Base-by-base conservation (phyloP, 2,888 invertebrate genomes). In the Strigamia crassipes region DNA sequence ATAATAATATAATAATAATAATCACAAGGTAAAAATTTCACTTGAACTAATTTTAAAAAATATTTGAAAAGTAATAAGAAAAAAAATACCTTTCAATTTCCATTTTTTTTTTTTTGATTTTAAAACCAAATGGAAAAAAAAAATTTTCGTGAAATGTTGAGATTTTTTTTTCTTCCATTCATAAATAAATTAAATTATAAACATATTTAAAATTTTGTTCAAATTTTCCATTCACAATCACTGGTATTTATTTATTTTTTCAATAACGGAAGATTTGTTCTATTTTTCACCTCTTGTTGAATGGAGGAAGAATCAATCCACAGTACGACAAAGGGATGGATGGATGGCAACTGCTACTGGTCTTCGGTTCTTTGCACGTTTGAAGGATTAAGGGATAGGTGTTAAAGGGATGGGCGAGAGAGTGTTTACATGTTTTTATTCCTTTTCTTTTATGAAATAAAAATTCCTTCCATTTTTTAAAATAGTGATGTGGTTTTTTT, bases 291-390 rank as follows among this genome's bases (percentile, higher is more conserved):
- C 61, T 61, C 61, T 61, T 61, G 61, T 21, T 61, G 61, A 61
- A 8, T 46, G 42, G 42, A 46, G 42, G 42, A 46, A 46, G 42
- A 46, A 46, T 46, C 42, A 46, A 46, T 46, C 42, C 42, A 46
- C 61, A 61, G 61, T 61, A 61, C 61, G 61, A 66, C 61, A 66
- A 23, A 66, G 61, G 61, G 61, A 66, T 66, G 61, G 61, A 66
- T 66, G 61, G 61, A 66, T 66, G 61, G 61, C 61, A 66, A 66
- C 61, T 66, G 61, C 61, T 66, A 21, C 61, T 66, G 61, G 61
- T 66, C 61, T 66, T 66, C 61, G 61, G 61, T 66, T 66, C 61
- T 66, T 66, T 66, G 21, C 61, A 66, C 61, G 61, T 66, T 66
- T 66, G 61, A 66, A 66, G 61, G 61, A 66, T 66, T 66, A 21